A percentile compares a stretch with the other conserved stretches of the same genome.
phyloP scores from a whole-genome alignment of 2,888 invertebrate species.

The Eremobia ochroleuca region DNA sequence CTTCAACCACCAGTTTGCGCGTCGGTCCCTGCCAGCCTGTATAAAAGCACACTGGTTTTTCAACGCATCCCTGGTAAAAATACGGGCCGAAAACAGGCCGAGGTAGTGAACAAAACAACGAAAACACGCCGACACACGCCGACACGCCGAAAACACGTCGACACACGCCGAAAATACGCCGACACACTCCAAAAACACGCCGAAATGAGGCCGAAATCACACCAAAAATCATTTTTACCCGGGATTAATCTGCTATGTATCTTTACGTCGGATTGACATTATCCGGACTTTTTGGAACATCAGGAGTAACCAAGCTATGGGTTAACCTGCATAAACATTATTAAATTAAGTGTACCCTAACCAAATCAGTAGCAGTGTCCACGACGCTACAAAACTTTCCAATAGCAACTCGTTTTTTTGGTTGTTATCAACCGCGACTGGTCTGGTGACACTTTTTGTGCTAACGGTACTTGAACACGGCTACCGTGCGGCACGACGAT shows the following conservation, averaged over 20 bases:
- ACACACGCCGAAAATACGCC: too few relatives aligned
- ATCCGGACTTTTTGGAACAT: background rate
- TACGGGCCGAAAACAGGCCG: too few relatives aligned
- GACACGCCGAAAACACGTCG: too few relatives aligned
- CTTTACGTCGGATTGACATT: background rate
- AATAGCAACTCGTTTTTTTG: conserved; percentile 51
- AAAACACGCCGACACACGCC: too few relatives aligned
- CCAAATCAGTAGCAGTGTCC: background rate
- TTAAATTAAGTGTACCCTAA: background rate
- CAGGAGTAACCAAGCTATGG: background rate
- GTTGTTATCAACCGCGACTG: conserved; percentile 31
- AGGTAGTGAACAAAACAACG: too few relatives aligned
- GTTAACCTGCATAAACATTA: background rate
- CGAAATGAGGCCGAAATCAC: too few relatives aligned
- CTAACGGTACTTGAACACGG: conserved; percentile 54
- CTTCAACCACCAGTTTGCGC: too few relatives aligned
- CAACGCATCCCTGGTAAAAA: too few relatives aligned
- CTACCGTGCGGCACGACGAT: conserved; percentile 48
- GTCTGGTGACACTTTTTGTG: conserved; percentile 44
- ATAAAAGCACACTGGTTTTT: too few relatives aligned
- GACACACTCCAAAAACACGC: too few relatives aligned
- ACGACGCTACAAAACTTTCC: conserved; percentile 42
- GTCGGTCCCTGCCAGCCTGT: too few relatives aligned
- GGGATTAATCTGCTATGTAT: background rate
- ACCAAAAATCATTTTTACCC: too few relatives aligned